These are phyloP conservation scores for Idaea dimidiata DNA, from an alignment of 2,888 invertebrate genomes.

Conservation along the genomic window DNA sequence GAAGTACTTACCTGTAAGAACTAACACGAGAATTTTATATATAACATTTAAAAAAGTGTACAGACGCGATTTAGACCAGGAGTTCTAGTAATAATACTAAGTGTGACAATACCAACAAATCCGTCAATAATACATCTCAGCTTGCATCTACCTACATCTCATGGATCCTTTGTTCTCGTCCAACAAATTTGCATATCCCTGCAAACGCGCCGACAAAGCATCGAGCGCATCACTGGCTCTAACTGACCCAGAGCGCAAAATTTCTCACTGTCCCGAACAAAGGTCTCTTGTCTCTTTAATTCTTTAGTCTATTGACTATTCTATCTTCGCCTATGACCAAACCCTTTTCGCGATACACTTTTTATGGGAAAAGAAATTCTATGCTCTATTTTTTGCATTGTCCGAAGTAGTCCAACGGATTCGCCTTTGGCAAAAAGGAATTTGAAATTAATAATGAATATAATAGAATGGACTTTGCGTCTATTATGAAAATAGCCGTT, in stretches of 20 bases:
- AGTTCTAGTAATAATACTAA: too few relatives aligned
- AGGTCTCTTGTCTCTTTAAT: conserved; percentile 17
- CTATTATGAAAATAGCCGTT: conserved; percentile 57
- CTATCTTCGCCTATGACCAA: conserved; percentile 52
- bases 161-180: conserved; percentile 50
- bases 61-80: too few relatives aligned
- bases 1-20: too few relatives aligned
- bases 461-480: conserved; percentile 50
- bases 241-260: conserved; percentile 73
- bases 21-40: too few relatives aligned
- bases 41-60: too few relatives aligned
- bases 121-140: conserved; percentile 21
- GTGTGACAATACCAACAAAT: conserved; percentile 27
- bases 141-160: conserved; percentile 44
- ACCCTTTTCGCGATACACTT: conserved; percentile 69
- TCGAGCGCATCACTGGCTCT: conserved; percentile 45
- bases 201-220: conserved; percentile 58
- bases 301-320: neutral
- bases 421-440: conserved; percentile 64
- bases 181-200: conserved; percentile 69
- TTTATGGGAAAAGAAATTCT: conserved; percentile 75
- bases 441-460: conserved; percentile 62
- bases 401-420: conserved; percentile 60
- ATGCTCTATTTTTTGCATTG: conserved; percentile 79
- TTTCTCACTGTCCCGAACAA: conserved; percentile 76